Conservation (phyloP, 2,113 vertebrate genomes). For the Cercocebus atys region DNA sequence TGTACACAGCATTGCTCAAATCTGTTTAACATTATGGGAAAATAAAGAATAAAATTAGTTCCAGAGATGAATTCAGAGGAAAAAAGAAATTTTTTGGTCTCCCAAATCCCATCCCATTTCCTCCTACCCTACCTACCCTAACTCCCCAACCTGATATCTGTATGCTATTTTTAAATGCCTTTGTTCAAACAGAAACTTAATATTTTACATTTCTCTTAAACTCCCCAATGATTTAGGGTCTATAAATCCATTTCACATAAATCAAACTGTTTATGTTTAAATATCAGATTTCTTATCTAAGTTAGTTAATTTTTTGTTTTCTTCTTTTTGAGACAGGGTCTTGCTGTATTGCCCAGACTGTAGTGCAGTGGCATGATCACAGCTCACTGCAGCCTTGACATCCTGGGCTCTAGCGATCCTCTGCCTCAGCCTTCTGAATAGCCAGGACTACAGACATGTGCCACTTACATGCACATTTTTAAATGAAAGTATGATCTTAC, state of each 20-base stretch:
- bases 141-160: neutral
- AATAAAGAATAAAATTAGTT: slow-evolving; percentile 45
- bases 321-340: too few relatives aligned
- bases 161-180: neutral
- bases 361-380: too few relatives aligned
- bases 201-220: neutral
- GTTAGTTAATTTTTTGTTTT: neutral
- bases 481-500: neutral
- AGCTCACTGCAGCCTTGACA: too few relatives aligned
- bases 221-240: neutral
- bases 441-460: too few relatives aligned
- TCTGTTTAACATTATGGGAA: slow-evolving; percentile 82
- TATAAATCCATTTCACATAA: neutral
- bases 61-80: neutral
- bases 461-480: neutral
- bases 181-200: neutral
- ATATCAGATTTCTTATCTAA: neutral
- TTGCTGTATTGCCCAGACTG: too few relatives aligned
- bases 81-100: neutral
- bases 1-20: slow-evolving; percentile 86
- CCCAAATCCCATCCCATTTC: neutral
- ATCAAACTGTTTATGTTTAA: neutral
- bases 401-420: too few relatives aligned
- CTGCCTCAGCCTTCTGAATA: too few relatives aligned
- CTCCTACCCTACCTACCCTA: neutral